Conservation (phyloP, 2,113 vertebrate genomes). For the Camelus dromedarius region DNA sequence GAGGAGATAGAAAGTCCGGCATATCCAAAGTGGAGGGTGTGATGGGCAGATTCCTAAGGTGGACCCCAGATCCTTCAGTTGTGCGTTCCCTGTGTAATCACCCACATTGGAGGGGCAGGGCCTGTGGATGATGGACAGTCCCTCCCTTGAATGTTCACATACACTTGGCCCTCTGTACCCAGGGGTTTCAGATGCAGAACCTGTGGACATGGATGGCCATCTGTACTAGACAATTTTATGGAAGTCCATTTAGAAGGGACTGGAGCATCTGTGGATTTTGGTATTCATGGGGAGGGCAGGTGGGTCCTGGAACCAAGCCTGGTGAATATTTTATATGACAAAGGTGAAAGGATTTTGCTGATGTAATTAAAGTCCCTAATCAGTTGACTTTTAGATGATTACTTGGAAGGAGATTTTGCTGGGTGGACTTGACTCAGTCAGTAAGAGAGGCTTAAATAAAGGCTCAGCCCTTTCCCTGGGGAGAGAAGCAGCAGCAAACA, state of each 20-base stretch:
- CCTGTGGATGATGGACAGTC: neutral
- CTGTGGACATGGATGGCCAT: neutral
- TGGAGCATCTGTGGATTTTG: neutral
- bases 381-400: neutral
- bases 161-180: neutral
- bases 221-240: neutral
- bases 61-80: no score
- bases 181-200: neutral
- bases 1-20: neutral
- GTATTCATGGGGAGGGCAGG: no score
- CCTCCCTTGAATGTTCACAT: neutral
- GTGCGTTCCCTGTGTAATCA: rapidly evolving
- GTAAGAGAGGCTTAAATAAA: neutral
- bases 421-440: neutral
- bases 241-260: neutral
- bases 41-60: neutral
- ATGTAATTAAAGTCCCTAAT: neutral
- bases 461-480: neutral
- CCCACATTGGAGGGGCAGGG: rapidly evolving
- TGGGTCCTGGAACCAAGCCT: neutral
- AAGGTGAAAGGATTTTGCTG: neutral
- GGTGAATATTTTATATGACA: neutral
- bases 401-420: neutral
- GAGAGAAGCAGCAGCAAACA: neutral
- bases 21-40: neutral